These are phyloP conservation scores for Vimba vimba DNA, from an alignment of 2,113 vertebrate species.

Conservation along the genomic window DNA sequence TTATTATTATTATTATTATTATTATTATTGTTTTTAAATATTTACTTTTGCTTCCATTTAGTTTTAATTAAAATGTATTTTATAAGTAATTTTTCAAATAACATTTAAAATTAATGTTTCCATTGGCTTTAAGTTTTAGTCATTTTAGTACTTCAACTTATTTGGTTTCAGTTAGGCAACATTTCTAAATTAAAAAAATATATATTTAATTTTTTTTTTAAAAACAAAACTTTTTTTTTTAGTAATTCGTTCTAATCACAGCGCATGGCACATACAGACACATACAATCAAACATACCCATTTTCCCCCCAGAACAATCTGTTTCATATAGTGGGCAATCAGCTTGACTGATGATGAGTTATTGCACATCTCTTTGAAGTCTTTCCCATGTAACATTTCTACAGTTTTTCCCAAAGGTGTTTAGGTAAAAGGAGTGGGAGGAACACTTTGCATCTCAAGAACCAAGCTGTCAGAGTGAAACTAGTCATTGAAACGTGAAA, in stretches of 20 bases:
- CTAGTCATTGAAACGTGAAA: neutral
- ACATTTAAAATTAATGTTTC: neutral
- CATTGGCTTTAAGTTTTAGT: neutral
- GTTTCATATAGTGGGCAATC: neutral
- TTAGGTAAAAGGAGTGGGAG: constrained; percentile 14
- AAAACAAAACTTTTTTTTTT: neutral
- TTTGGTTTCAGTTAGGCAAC: neutral
- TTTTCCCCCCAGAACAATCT: neutral
- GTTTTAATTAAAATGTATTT: neutral
- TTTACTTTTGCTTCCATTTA: neutral
- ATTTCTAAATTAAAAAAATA: neutral
- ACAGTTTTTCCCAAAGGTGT: constrained; percentile 26
- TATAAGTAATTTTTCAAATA: too few relatives aligned
- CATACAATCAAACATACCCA: neutral
- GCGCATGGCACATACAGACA: neutral
- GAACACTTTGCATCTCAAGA: neutral
- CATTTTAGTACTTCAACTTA: neutral
- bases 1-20: neutral
- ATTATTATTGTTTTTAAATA: too few relatives aligned
- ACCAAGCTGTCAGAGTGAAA: neutral
- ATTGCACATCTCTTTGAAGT: neutral
- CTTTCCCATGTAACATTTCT: constrained; percentile 23
- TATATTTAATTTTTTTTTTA: too few relatives aligned
- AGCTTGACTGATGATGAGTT: constrained; percentile 10
- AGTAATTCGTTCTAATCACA: neutral